A percentile compares a stretch with the other conserved stretches of the same genome.
Conservation (phyloP, 2,888 invertebrate genomes). For the Myathropa florea region DNA sequence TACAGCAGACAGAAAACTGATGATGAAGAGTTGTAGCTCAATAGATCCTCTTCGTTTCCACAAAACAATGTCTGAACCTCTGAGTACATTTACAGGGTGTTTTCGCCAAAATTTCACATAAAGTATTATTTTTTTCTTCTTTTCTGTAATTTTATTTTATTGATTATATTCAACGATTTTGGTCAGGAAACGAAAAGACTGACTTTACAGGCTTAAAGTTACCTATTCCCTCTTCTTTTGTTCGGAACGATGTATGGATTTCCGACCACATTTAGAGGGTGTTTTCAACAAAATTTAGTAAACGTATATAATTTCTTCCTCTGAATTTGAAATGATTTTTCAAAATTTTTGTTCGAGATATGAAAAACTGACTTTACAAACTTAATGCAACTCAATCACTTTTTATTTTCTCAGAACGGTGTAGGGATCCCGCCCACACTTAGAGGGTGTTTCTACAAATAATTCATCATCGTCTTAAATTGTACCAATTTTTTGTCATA, state of each 20-base stretch:
- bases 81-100: neutral
- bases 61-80: neutral
- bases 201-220: neutral
- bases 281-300: neutral
- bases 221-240: neutral
- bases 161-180: no score
- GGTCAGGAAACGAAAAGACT: neutral
- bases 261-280: neutral
- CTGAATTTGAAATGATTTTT: neutral
- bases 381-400: neutral
- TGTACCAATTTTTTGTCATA: no score
- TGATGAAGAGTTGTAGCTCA: no score
- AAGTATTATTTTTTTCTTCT: neutral
- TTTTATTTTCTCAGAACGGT: neutral
- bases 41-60: neutral
- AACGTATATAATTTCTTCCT: no score
- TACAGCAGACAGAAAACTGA: no score
- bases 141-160: neutral
- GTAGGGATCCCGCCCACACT: neutral
- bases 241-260: neutral
- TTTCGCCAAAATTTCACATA: no score
- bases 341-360: neutral
- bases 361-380: neutral
- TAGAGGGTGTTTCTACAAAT: neutral
- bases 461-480: no score